Evolutionary conservation across 2,888 invertebrate genomes (phyloP), one percentile per base, ranked within the genome.

Genomic region (Drosophila pegasa): DNA sequence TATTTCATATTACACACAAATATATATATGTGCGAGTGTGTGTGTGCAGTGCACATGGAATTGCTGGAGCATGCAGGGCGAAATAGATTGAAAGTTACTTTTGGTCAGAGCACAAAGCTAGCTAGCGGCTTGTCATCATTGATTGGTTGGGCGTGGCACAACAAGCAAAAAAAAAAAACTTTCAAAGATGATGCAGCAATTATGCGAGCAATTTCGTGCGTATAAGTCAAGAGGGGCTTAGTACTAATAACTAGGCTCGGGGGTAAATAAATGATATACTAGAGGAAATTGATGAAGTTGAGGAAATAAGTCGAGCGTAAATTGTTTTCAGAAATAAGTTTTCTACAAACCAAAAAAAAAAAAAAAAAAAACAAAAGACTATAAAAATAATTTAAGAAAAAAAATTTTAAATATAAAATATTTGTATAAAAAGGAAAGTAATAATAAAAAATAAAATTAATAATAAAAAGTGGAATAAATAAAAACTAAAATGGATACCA

Each of bases 151-250:
- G 74, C 62, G 73, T 68, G 73, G 67, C 59, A 22, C n/a, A n/a
- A n/a, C n/a, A n/a, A n/a, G n/a, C n/a, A n/a, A n/a, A 14, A n/a
- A 27, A 57, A 79, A 60, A 75, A 73, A 80, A 84, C 84, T 76
- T 66, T 41, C 59, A 27, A 66, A 52, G 57, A 81, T 84, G 80
- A 87, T 80, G 77, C 71, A 74, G 81, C 81, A 81, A 81, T 81
- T 87, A 84, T 87, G 40, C 63, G 58, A 56, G 57, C 59, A 18
- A 18, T 43, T 60, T 64, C 64, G 57, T 65, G 61, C 71, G 40
- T 54, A 27, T 38, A 37, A 47, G 18, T 25, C 41, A 12, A 55
- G 20, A 16, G 40, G 37, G n/a, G 61, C 38, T 60, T 33, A 50
- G 50, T 51, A 55, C 16, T 61, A 61, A 61, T 37, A 25, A 29